Evolutionary conservation across 2,797 vertebrate species (phyloP).

Genomic region (Cyclopterus lumpus): DNA sequence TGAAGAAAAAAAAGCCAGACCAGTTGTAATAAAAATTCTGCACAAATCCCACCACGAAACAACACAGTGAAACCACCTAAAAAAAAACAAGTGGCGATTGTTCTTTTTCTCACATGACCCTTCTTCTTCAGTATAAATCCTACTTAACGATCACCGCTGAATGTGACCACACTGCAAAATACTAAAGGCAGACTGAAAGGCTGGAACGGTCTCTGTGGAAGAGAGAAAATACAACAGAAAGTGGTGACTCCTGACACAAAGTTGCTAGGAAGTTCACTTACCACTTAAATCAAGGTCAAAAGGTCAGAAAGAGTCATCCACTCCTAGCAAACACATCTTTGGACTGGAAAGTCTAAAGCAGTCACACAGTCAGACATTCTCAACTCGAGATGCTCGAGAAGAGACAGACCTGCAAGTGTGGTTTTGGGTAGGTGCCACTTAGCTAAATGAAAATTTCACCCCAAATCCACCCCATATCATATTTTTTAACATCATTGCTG

Average conservation of each 20-base stretch:
- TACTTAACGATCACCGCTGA: conserved; percentile 38
- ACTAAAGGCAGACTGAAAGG: conserved; percentile 25
- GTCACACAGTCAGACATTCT: conserved; percentile 1
- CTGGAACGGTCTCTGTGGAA: conserved; percentile 16
- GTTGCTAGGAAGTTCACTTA: conserved; percentile 35
- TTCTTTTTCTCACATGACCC: conserved; percentile 45
- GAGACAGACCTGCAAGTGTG: conserved; percentile 57
- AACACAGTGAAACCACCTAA: conserved; percentile 42
- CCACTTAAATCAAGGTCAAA: conserved; percentile 44
- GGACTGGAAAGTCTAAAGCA: conserved; percentile 30
- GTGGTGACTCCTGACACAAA: conserved; percentile 49
- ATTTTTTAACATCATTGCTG: conserved; percentile 58
- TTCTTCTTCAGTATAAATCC: conserved; percentile 38
- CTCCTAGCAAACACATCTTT: conserved; percentile 17
- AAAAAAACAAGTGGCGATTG: conserved; percentile 43
- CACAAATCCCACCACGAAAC: conserved; percentile 38
- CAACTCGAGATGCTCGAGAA: conserved; percentile 40
- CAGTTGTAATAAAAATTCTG: conserved; percentile 28
- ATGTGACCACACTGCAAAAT: conserved; percentile 35
- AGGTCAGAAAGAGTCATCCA: conserved; percentile 49
- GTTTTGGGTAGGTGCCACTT: conserved; percentile 57
- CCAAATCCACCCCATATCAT: conserved; percentile 61
- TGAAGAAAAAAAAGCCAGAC: conserved; percentile 33
- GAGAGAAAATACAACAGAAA: conserved; percentile 48
- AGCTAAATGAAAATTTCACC: conserved; percentile 43